Conservation (phyloP, 2,113 vertebrate genomes). For the Lipophrys pholis region DNA sequence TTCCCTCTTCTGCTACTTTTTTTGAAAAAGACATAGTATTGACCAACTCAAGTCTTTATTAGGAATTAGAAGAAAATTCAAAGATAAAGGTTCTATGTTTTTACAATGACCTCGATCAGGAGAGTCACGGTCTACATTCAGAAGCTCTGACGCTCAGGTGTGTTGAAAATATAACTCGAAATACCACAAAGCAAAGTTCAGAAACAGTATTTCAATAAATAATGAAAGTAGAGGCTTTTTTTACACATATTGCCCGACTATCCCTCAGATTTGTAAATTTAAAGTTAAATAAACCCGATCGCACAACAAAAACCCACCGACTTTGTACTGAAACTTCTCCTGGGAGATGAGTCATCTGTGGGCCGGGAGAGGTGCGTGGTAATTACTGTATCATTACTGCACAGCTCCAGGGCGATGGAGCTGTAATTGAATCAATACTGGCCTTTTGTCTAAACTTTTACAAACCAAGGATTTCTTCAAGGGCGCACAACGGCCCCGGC, state of each 20-base stretch:
- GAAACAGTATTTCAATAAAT: conserved; percentile 12
- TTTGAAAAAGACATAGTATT: no score
- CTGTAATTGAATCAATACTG: conserved; percentile 60
- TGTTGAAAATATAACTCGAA: not conserved
- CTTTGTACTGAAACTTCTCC: conserved; percentile 31
- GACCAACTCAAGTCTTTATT: no score
- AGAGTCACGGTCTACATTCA: conserved; percentile 4
- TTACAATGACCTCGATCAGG: not conserved
- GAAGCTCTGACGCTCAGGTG: not conserved
- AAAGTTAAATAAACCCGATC: conserved; percentile 53
- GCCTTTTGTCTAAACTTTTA: conserved; percentile 64
- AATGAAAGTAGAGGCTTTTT: conserved; percentile 25
- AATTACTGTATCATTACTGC: conserved; percentile 50
- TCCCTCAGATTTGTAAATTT: not conserved
- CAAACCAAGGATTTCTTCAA: conserved; percentile 61
- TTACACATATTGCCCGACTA: conserved; percentile 34
- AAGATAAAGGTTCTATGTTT: no score
- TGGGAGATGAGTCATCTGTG: conserved; percentile 52
- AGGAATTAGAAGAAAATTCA: no score
- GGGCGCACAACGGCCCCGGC: conserved; percentile 12
- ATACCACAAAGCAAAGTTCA: conserved; percentile 21
- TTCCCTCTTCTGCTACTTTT: no score
- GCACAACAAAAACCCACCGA: conserved; percentile 1
- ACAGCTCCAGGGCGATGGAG: conserved; percentile 7
- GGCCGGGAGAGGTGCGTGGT: conserved; percentile 31